A percentile compares a stretch with the other conserved stretches of the same genome.
These are phyloP conservation scores for Morpho achilles DNA, from an alignment of 2,888 invertebrate species.

Conservation along the genomic window DNA sequence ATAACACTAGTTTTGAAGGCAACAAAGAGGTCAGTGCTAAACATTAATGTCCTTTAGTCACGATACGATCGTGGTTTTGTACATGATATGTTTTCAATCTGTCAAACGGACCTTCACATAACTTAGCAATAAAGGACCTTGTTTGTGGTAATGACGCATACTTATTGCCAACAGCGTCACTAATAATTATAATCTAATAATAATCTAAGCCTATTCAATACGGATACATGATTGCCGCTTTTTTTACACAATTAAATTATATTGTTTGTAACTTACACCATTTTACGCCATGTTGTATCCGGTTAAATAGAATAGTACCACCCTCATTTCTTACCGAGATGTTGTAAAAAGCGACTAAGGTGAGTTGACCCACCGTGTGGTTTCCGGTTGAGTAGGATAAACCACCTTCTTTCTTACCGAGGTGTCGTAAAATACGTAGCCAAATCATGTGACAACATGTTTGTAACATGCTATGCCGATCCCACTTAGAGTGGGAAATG, in stretches of 20 bases:
- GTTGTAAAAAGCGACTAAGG: too few relatives aligned
- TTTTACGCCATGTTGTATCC: too few relatives aligned
- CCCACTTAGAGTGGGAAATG: too few relatives aligned
- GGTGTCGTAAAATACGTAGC: too few relatives aligned
- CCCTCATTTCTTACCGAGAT: too few relatives aligned
- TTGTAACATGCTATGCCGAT: too few relatives aligned
- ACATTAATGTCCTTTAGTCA: constrained; percentile 31
- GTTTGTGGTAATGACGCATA: constrained; percentile 22
- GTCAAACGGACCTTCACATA: constrained; percentile 45
- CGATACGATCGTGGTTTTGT: constrained; percentile 23
- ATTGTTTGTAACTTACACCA: too few relatives aligned
- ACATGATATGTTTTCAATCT: constrained; percentile 31
- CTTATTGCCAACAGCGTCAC: constrained; percentile 21
- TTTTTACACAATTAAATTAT: neutral
- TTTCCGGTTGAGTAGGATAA: too few relatives aligned
- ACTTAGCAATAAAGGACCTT: constrained; percentile 24
- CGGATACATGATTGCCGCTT: constrained; percentile 10
- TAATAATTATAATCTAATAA: neutral
- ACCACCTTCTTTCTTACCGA: too few relatives aligned
- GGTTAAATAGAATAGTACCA: too few relatives aligned
- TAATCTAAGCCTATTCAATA: constrained; percentile 13
- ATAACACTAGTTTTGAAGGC: constrained; percentile 25
- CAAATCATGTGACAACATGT: too few relatives aligned
- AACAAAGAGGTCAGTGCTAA: constrained; percentile 23
- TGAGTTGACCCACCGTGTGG: too few relatives aligned